A percentile compares a stretch with the other conserved stretches of the same genome.
phyloP scores from a whole-genome alignment of 2,888 invertebrate genomes.

The Dryocosmus kuriphilus region DNA sequence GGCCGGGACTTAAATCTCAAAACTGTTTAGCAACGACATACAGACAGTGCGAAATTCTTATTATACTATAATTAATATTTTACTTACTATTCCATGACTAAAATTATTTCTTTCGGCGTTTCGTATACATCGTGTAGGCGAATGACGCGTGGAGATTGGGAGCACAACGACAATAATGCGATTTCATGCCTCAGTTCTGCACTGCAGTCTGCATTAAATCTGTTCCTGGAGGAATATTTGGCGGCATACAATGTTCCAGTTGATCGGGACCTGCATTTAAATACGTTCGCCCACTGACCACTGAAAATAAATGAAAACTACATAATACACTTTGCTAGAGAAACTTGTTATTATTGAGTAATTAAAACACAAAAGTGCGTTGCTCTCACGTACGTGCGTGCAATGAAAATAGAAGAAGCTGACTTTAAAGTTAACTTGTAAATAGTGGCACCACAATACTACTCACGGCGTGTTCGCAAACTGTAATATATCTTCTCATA shows the following conservation, averaged over 20 bases:
- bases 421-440: too few species aligned
- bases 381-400: too few species aligned
- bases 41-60: too few species aligned
- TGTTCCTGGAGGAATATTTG: slow-evolving; percentile 94
- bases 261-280: slow-evolving; percentile 91
- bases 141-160: slow-evolving; percentile 91
- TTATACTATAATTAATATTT: slow-evolving; percentile 4
- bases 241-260: slow-evolving; percentile 95
- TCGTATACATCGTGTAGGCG: slow-evolving; percentile 90
- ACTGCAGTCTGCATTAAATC: slow-evolving; percentile 91
- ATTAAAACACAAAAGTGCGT: too few species aligned
- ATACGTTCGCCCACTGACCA: slow-evolving; percentile 97
- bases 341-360: too few species aligned
- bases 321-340: too few species aligned
- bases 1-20: too few species aligned
- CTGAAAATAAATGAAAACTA: slow-evolving; percentile 80
- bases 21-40: too few species aligned
- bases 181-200: slow-evolving; percentile 96
- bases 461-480: too few species aligned
- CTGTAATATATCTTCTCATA: too few species aligned
- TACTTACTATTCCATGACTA: slow-evolving; percentile 93
- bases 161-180: slow-evolving; percentile 92
- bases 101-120: slow-evolving; percentile 84
- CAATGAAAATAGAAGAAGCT: too few species aligned
- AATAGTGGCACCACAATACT: too few species aligned